Conservation (phyloP, 2,797 vertebrate genomes). For the Phrynocephalus vlangalii region DNA sequence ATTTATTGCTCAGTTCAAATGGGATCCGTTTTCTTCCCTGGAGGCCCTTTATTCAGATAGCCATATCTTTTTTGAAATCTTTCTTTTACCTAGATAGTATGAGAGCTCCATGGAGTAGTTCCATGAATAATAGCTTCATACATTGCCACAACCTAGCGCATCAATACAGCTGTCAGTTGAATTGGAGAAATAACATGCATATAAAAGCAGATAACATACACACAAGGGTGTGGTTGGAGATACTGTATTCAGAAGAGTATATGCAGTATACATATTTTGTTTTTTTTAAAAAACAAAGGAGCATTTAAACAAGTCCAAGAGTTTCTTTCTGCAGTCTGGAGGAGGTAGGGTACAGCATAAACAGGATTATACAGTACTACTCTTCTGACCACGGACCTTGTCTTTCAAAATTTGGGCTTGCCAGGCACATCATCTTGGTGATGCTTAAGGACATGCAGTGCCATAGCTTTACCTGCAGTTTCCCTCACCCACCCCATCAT, state of each 20-base stretch:
- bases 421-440: neutral
- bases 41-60: neutral
- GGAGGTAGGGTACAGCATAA: neutral
- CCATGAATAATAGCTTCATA: neutral
- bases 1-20: neutral
- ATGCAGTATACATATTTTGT: neutral
- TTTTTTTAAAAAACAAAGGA: neutral
- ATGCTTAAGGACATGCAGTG: neutral
- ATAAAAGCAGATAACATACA: neutral
- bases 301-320: neutral
- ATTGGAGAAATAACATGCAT: neutral
- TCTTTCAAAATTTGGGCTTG: neutral
- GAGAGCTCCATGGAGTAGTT: neutral
- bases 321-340: neutral
- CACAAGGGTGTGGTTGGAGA: neutral
- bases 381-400: neutral
- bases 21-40: neutral
- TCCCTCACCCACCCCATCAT: too few relatives aligned
- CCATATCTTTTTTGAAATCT: constrained; percentile 48
- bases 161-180: neutral
- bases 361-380: neutral
- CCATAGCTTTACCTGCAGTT: too few relatives aligned
- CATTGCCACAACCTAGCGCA: neutral
- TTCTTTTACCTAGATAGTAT: neutral
- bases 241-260: neutral